phyloP scores from a whole-genome alignment of 2,797 vertebrate species.

The Strix occidentalis region DNA sequence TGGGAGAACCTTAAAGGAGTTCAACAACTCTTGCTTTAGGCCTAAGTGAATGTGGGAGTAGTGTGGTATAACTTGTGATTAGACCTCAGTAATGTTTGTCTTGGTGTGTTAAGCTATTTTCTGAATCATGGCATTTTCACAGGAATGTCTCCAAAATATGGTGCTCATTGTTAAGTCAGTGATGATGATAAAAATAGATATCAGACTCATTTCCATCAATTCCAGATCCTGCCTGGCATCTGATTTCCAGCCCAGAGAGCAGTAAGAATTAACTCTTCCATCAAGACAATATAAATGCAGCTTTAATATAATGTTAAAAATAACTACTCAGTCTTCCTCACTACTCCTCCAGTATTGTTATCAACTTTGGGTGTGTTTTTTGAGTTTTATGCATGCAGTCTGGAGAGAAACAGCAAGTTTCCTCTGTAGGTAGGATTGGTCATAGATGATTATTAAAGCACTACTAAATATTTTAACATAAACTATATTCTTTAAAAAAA shows the following conservation, averaged over 20 bases:
- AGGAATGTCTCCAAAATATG: constrained; percentile 65
- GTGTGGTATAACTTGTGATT: constrained; percentile 71
- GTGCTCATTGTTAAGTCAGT: constrained; percentile 68
- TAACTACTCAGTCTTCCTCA: constrained; percentile 17
- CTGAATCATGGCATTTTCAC: constrained; percentile 71
- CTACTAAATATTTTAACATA: not conserved
- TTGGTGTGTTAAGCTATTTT: constrained; percentile 69
- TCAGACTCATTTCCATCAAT: constrained; percentile 59
- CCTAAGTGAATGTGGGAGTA: constrained; percentile 63
- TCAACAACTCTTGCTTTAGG: constrained; percentile 45
- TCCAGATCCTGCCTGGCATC: constrained; percentile 31
- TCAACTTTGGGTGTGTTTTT: not conserved
- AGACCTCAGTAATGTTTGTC: constrained; percentile 68
- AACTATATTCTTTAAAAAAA: not conserved
- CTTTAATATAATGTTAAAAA: constrained; percentile 50
- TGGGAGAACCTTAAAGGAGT: constrained; percentile 47
- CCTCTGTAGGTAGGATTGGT: not conserved
- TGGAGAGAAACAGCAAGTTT: not conserved
- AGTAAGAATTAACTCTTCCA: constrained; percentile 52
- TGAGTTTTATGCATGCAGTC: not conserved
- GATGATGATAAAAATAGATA: constrained; percentile 67
- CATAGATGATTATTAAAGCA: not conserved
- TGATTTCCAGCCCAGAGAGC: constrained; percentile 57
- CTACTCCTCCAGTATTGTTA: not conserved
- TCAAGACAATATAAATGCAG: constrained; percentile 33